Percentiles rank a stretch among this genome's conserved stretches.
Evolutionary conservation across 2,113 vertebrate species (phyloP).

Genomic region (Podarcis muralis): DNA sequence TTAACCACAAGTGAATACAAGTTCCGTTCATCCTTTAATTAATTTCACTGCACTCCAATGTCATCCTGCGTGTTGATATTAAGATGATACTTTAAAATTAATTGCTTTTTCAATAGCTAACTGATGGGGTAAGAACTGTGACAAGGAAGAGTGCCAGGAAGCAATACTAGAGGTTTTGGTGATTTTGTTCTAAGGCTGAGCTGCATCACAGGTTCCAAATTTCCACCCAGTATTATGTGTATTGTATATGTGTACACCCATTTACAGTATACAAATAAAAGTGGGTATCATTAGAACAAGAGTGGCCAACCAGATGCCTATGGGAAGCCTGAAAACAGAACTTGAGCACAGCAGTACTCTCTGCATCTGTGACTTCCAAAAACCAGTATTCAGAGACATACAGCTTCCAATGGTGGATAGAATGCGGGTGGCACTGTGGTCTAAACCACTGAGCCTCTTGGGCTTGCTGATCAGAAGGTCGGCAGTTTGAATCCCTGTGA

Average conservation of each 20-base stretch:
- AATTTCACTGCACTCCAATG: background rate
- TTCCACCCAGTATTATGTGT: background rate
- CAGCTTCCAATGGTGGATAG: too few species aligned
- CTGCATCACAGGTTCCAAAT: background rate
- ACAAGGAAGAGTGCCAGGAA: slow-evolving; percentile 16
- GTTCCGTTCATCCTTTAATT: slow-evolving; percentile 9
- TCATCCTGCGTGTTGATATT: background rate
- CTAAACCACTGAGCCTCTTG: too few species aligned
- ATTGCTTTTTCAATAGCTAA: slow-evolving; percentile 12
- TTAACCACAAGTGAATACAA: background rate
- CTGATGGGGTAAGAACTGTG: background rate
- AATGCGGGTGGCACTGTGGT: too few species aligned
- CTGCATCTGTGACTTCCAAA: too few species aligned
- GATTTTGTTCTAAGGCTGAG: background rate
- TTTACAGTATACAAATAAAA: background rate
- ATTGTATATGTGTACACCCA: background rate
- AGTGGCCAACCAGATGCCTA: too few species aligned
- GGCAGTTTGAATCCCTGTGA: too few species aligned
- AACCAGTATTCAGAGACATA: too few species aligned
- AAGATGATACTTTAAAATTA: accelerated
- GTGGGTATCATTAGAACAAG: too few species aligned
- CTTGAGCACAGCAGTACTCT: too few species aligned
- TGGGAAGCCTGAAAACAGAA: too few species aligned
- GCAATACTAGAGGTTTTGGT: background rate
- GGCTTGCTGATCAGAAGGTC: too few species aligned